Percentiles rank a stretch among this genome's conserved stretches.
Conservation (phyloP, 2,888 invertebrate genomes). For the Pammene aurita region DNA sequence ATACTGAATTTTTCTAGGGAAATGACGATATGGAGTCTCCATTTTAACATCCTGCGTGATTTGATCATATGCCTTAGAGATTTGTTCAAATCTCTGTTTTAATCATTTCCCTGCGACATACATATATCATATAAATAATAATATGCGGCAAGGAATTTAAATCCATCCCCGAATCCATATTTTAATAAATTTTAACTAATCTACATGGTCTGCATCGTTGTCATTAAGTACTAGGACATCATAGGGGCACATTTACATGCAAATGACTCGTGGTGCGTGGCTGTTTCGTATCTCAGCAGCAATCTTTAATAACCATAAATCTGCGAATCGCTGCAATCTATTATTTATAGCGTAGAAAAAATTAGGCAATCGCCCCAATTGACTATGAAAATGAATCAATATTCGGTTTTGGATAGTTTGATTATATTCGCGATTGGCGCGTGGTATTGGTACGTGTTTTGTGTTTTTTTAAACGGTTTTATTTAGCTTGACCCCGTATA, state of each 20-base stretch:
- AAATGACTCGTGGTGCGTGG: conserved; percentile 72
- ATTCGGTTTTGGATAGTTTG: conserved; percentile 22
- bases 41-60: no score
- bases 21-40: no score
- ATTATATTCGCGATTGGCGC: not conserved
- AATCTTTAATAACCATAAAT: conserved; percentile 82
- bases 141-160: no score
- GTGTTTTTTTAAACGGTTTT: not conserved
- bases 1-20: no score
- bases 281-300: conserved; percentile 58
- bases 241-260: conserved; percentile 69
- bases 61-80: no score
- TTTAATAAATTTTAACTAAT: not conserved
- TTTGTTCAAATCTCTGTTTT: no score
- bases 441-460: not conserved
- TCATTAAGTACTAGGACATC: conserved; percentile 25
- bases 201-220: not conserved
- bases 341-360: conserved; percentile 70
- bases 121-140: no score
- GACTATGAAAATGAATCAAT: conserved; percentile 36
- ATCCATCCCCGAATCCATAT: not conserved
- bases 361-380: conserved; percentile 42
- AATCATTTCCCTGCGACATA: no score
- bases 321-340: conserved; percentile 68
- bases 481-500: no score